These are phyloP conservation scores for Acrobasis consociella DNA, from an alignment of 2,888 invertebrate species.

Conservation along the genomic window DNA sequence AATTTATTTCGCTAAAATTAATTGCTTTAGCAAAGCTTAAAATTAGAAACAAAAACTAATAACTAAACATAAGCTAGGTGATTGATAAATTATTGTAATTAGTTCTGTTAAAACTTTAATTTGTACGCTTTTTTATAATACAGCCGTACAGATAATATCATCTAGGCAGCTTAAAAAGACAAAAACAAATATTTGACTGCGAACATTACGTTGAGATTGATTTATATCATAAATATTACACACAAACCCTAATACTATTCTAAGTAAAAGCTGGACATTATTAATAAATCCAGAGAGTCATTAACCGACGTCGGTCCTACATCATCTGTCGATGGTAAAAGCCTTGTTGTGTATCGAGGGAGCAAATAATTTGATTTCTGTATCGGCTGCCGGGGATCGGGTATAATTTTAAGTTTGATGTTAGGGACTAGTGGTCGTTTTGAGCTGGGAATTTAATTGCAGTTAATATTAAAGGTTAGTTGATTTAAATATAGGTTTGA, in stretches of 20 bases:
- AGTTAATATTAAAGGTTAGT: not conserved
- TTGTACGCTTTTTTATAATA: too few species aligned
- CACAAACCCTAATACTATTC: not conserved
- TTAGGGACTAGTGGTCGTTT: not conserved
- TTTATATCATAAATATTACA: not conserved
- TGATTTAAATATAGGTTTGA: not conserved
- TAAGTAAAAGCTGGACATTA: conserved; percentile 25
- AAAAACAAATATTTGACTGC: not conserved
- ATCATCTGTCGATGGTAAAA: conserved; percentile 40
- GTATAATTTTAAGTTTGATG: conserved; percentile 11
- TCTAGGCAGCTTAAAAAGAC: not conserved
- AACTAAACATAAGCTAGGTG: too few species aligned
- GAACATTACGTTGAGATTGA: not conserved
- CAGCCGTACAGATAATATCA: not conserved
- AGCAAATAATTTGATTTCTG: conserved; percentile 42
- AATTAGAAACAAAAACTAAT: too few species aligned
- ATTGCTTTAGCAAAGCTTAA: too few species aligned
- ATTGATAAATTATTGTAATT: too few species aligned
- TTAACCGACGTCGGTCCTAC: conserved; percentile 28
- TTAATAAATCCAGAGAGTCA: conserved; percentile 27
- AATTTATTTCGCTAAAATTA: too few species aligned
- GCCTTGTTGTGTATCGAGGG: conserved; percentile 41
- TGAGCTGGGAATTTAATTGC: conserved; percentile 27
- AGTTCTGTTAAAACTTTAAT: too few species aligned
- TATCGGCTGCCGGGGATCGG: conserved; percentile 23